Percentiles rank a stretch among this genome's conserved stretches.
These are phyloP conservation scores for Pholis gunnellus DNA, from an alignment of 2,113 vertebrate species.

Conservation along the genomic window DNA sequence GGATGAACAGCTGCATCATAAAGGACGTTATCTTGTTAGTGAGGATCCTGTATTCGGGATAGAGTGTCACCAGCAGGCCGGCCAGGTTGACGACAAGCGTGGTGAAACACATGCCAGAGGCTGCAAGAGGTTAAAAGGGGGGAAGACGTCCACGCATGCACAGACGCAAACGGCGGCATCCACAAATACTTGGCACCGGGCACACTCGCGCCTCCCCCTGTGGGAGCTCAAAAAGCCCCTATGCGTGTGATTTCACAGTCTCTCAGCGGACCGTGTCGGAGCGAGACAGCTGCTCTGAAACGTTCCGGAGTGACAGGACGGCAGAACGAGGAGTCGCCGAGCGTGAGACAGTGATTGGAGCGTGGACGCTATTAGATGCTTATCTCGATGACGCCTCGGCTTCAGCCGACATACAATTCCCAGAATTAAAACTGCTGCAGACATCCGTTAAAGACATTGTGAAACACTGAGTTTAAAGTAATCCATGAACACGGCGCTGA, in stretches of 20 bases:
- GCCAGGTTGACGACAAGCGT: conserved; percentile 21
- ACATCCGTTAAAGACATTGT: background rate
- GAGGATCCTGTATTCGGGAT: background rate
- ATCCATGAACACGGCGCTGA: background rate
- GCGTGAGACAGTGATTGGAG: conserved; percentile 44
- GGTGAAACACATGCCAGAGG: conserved; percentile 25
- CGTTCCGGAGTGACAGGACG: conserved; percentile 50
- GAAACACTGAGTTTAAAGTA: background rate
- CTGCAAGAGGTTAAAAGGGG: conserved; percentile 30
- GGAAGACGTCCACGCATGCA: conserved; percentile 17
- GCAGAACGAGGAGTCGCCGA: conserved; percentile 34
- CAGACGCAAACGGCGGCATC: conserved; percentile 44
- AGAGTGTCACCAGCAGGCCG: conserved; percentile 21
- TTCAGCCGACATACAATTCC: conserved; percentile 10
- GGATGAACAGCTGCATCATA: background rate
- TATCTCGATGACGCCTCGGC: conserved; percentile 6
- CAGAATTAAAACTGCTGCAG: background rate
- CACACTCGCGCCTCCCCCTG: conserved; percentile 13
- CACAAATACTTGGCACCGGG: conserved; percentile 53
- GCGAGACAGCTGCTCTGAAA: conserved; percentile 56
- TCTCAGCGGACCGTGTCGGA: conserved; percentile 49
- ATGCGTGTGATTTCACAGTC: conserved; percentile 44
- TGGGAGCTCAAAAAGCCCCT: conserved; percentile 48
- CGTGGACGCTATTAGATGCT: conserved; percentile 27
- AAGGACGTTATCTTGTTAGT: conserved; percentile 29